These are phyloP conservation scores for Chalcis sispes DNA, from an alignment of 2,888 invertebrate genomes.

Conservation along the genomic window DNA sequence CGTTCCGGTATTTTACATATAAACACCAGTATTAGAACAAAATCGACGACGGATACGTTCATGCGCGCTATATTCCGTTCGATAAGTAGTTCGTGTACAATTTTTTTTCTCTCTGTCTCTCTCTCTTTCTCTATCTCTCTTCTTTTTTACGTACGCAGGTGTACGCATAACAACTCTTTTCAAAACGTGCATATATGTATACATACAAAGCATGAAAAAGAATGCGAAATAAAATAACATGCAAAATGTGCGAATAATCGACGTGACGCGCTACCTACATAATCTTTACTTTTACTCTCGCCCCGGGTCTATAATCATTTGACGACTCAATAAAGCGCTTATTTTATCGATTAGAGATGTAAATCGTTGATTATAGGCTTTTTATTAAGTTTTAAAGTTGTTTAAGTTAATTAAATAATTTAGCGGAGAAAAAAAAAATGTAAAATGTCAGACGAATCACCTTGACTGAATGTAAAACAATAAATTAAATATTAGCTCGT, in stretches of 20 bases:
- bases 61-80: slow-evolving; percentile 4
- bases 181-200: too few relatives aligned
- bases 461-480: too few relatives aligned
- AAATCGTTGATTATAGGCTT: too few relatives aligned
- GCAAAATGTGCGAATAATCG: slow-evolving; percentile 32
- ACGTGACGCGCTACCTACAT: slow-evolving; percentile 6
- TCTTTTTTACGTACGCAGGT: slow-evolving; percentile 41
- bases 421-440: too few relatives aligned
- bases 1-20: slow-evolving; percentile 57
- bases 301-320: slow-evolving; percentile 31
- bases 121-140: neutral
- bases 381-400: too few relatives aligned
- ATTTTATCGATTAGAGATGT: too few relatives aligned
- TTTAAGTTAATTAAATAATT: too few relatives aligned
- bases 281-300: slow-evolving; percentile 25
- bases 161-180: slow-evolving; percentile 28
- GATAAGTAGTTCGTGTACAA: slow-evolving; percentile 41
- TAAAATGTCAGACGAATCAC: too few relatives aligned
- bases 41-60: slow-evolving; percentile 39
- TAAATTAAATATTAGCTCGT: too few relatives aligned
- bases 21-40: slow-evolving; percentile 56
- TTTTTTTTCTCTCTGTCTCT: neutral
- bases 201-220: too few relatives aligned
- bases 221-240: neutral
- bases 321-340: slow-evolving; percentile 43